Evolutionary conservation across 2,797 vertebrate genomes (phyloP).

Genomic region (Hydrophis major): DNA sequence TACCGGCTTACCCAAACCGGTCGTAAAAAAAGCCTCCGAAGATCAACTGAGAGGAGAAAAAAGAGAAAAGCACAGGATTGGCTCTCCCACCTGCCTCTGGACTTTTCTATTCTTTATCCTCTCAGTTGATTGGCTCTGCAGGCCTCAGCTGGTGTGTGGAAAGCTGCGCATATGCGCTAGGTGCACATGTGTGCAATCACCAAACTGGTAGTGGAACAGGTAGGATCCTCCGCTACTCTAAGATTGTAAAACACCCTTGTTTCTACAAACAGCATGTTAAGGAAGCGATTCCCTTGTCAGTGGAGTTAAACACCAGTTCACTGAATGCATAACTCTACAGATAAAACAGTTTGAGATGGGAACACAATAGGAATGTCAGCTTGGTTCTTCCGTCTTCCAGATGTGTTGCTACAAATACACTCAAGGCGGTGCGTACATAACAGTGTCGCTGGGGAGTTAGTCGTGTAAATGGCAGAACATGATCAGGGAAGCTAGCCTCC

Average conservation of each 20-base stretch:
- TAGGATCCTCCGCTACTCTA: neutral
- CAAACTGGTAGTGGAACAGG: too few relatives aligned
- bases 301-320: neutral
- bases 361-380: neutral
- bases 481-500: neutral
- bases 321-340: neutral
- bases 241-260: neutral
- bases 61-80: too few relatives aligned
- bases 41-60: too few relatives aligned
- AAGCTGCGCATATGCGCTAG: too few relatives aligned
- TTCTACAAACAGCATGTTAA: neutral
- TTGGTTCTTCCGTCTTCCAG: neutral
- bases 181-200: too few relatives aligned
- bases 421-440: neutral
- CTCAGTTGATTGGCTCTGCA: too few relatives aligned
- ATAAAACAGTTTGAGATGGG: neutral
- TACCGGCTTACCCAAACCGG: too few relatives aligned
- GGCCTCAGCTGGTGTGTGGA: too few relatives aligned
- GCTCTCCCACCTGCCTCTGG: too few relatives aligned
- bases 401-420: neutral
- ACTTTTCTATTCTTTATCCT: too few relatives aligned
- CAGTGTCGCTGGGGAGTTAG: neutral
- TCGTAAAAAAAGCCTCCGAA: too few relatives aligned
- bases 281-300: neutral
- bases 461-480: neutral